Evolutionary conservation across 2,888 invertebrate genomes (phyloP).

Genomic region (Agriopis marginaria): DNA sequence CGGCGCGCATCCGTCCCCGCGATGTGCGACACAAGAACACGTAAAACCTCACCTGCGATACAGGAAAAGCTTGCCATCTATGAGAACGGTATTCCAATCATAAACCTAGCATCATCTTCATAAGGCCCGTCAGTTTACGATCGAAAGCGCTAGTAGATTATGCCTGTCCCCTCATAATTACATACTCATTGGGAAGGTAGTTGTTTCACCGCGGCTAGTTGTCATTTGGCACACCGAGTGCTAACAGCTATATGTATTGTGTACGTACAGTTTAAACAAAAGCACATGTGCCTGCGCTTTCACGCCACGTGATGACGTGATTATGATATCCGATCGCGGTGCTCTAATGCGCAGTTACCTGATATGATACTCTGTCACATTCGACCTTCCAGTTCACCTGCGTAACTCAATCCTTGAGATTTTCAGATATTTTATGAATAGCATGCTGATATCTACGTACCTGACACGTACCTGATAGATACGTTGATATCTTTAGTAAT

Average conservation of each 20-base stretch:
- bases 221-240: constrained; percentile 74
- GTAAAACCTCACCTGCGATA: constrained; percentile 80
- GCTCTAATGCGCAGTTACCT: constrained; percentile 55
- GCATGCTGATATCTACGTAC: too few relatives aligned
- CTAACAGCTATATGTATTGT: constrained; percentile 14
- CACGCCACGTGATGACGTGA: constrained; percentile 73
- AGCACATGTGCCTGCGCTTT: constrained; percentile 76
- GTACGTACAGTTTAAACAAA: constrained; percentile 73
- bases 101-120: constrained; percentile 57
- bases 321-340: constrained; percentile 71
- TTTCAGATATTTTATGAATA: background rate
- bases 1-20: constrained; percentile 72
- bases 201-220: constrained; percentile 77
- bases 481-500: too few relatives aligned
- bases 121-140: constrained; percentile 63
- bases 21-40: constrained; percentile 78
- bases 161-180: constrained; percentile 26
- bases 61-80: constrained; percentile 83
- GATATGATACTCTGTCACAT: constrained; percentile 58
- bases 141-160: constrained; percentile 59
- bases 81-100: constrained; percentile 80
- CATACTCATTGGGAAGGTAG: constrained; percentile 58
- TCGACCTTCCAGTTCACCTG: constrained; percentile 45
- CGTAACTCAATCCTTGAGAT: background rate
- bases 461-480: too few relatives aligned